phyloP scores from a whole-genome alignment of 2,888 invertebrate species.

The Tethea ocularis region DNA sequence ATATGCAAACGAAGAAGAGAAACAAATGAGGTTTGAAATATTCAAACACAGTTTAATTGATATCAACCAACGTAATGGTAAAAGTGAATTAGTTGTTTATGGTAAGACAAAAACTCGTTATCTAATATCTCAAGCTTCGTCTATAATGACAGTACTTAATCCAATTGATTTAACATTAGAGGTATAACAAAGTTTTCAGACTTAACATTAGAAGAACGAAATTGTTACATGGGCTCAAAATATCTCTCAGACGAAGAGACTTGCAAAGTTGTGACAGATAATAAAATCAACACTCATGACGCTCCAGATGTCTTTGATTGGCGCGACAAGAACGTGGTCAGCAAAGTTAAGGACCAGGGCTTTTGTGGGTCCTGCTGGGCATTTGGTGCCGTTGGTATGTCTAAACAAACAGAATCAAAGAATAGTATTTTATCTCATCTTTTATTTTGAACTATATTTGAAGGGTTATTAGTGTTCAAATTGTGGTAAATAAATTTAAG shows the following conservation, averaged over 20 bases:
- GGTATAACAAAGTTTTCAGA: slow-evolving; percentile 23
- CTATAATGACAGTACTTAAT: too few species aligned
- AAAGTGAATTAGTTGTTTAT: too few species aligned
- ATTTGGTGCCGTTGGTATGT: slow-evolving; percentile 39
- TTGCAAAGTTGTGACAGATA: too few species aligned
- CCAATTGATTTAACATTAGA: neutral
- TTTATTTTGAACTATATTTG: too few species aligned
- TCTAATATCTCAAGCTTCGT: too few species aligned
- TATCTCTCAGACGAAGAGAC: too few species aligned
- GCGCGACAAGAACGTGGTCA: slow-evolving; percentile 89
- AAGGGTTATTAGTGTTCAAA: too few species aligned
- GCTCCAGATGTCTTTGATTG: slow-evolving; percentile 82
- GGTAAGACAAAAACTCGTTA: too few species aligned
- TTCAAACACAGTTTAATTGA: slow-evolving; percentile 9
- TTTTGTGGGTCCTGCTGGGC: slow-evolving; percentile 93
- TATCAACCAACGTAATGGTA: too few species aligned
- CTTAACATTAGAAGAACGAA: slow-evolving; percentile 27
- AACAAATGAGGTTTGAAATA: slow-evolving; percentile 8
- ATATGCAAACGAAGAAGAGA: neutral
- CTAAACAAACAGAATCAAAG: too few species aligned
- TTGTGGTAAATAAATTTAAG: too few species aligned
- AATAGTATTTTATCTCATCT: too few species aligned
- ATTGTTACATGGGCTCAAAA: accelerated
- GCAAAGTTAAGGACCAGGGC: slow-evolving; percentile 90
- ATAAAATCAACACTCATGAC: neutral